Evolutionary conservation across 2,888 invertebrate species (phyloP).

Genomic region (Strigamia maritima): DNA sequence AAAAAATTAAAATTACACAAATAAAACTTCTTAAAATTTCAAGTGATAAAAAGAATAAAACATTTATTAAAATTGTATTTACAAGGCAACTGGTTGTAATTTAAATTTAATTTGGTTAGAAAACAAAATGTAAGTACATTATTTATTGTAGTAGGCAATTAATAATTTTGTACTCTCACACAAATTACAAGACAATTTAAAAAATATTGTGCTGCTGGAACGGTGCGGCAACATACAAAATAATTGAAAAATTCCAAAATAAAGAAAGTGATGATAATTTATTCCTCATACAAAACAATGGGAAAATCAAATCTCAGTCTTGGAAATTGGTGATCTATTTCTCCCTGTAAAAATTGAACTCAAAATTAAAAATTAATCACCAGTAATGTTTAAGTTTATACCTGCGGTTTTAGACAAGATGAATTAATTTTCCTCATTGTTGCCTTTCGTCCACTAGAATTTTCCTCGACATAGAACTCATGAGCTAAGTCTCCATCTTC

Average conservation of each 20-base stretch:
- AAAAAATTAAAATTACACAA: background rate
- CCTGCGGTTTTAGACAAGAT: conserved; percentile 53
- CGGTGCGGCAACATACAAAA: background rate
- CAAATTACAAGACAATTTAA: background rate
- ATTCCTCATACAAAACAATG: conserved; percentile 49
- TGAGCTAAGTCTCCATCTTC: conserved; percentile 60
- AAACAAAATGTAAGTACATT: background rate
- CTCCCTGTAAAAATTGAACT: conserved; percentile 47
- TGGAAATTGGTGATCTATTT: conserved; percentile 49
- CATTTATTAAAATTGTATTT: background rate
- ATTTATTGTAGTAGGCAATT: background rate
- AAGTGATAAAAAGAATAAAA: conserved; percentile 5
- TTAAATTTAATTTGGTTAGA: background rate
- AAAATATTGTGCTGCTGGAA: background rate
- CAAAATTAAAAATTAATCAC: background rate
- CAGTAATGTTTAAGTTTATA: conserved; percentile 42
- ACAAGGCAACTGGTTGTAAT: background rate
- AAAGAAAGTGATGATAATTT: background rate
- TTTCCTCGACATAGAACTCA: conserved; percentile 58
- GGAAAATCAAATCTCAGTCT: conserved; percentile 50
- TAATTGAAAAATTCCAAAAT: background rate
- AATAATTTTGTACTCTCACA: background rate
- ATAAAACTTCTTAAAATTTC: no score
- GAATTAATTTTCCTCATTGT: conserved; percentile 48
- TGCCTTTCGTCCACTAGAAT: conserved; percentile 47